Evolutionary conservation across 64 coral and sea anemone species (phyloP), one percentile per base, ranked within the genome.

Genomic region (Stichodactyla helianthus): DNA sequence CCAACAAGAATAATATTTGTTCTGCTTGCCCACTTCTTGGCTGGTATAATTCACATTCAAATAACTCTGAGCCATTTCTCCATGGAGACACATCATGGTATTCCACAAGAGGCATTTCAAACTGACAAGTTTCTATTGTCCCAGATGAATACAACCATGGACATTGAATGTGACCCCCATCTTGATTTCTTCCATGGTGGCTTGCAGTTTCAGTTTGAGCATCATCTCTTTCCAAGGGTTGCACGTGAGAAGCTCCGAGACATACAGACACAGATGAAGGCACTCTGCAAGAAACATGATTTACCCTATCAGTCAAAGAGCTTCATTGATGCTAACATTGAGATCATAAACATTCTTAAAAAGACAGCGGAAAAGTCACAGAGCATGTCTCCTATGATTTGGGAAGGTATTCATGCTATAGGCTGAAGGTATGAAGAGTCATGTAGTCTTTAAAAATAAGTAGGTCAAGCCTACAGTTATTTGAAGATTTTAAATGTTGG

Each of bases 121-220:
- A 79, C n/a, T 77, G 91, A 90, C 54, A 57, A 87, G 74, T 99
- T 95, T 77, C 81, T 95, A 51, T 67, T 86, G 51, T 92, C 93
- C 5, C 97, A 99, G 84, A 83, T 99, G 97, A 65, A 86, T 22
- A 93, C 93, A 7, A 95, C 93, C 18, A 92, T 99, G 93, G 92
- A 99, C 82, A 87, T 99, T 35, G 93, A 95, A 8, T 99, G 97
- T 52, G 76, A 81, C 54, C 93, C 97, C 0, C 87, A 51, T n/a
- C 79, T 99, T 51, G 97, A 99, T 87, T 93, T 95, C 35, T 86
- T 99, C 64, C 97, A 99, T 79, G 97, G 97, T 22, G 97, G 97
- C 12, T 67, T 99, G 65, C 97, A 99, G 18, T 99, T 99, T 56
- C 97, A 99, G 89, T 94, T 99, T 92, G 97, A 99, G 82, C 97